phyloP scores from a whole-genome alignment of 2,113 vertebrate species.

The Nettapus auritus region DNA sequence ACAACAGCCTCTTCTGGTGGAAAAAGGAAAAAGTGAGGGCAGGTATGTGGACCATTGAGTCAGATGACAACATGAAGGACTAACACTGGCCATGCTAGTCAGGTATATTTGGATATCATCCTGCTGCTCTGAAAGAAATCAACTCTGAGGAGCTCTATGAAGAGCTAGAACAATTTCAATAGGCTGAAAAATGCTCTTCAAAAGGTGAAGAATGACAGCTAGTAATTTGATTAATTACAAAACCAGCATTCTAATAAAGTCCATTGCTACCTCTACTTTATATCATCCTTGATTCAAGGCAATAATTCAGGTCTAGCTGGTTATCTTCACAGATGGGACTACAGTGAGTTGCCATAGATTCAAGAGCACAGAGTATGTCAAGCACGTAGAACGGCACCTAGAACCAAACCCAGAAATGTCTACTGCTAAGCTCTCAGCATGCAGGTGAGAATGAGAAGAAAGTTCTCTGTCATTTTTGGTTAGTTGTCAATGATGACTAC shows the following conservation, averaged over 20 bases:
- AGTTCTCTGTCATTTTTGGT: not conserved
- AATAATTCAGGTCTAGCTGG: not conserved
- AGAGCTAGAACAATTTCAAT: not conserved
- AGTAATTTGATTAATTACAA: not conserved
- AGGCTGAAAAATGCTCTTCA: not conserved
- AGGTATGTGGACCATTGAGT: not conserved
- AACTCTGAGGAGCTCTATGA: not conserved
- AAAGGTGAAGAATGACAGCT: not conserved
- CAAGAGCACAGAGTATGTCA: not conserved
- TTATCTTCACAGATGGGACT: not conserved
- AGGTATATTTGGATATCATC: not conserved
- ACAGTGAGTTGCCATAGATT: not conserved
- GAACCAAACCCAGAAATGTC: not conserved
- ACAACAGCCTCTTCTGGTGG: not conserved
- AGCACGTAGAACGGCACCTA: not conserved
- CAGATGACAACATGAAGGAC: not conserved
- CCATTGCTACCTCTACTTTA: not conserved
- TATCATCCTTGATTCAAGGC: not conserved
- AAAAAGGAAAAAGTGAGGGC: not conserved
- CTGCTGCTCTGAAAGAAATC: not conserved
- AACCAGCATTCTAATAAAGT: not conserved
- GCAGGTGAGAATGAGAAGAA: not conserved
- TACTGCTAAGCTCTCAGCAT: too few species aligned
- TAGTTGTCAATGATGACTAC: not conserved
- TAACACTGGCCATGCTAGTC: not conserved